Percentiles rank a stretch among this genome's conserved stretches.
Conservation (phyloP, 2,888 invertebrate species). For the Acholoe squamosa region DNA sequence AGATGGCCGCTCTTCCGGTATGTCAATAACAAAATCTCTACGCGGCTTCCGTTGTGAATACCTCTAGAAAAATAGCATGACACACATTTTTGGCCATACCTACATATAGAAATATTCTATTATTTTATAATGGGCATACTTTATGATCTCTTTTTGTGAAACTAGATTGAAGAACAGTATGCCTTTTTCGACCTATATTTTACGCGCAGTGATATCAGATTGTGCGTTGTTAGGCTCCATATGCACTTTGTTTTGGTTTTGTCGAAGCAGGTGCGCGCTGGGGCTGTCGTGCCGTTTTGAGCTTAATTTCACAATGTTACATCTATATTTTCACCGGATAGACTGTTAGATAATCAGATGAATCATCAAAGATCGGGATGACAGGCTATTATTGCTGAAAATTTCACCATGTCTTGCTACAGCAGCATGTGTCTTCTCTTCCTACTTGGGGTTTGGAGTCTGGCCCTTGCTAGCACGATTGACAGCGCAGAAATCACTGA, state of each 20-base stretch:
- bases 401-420: too few species aligned
- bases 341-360: too few species aligned
- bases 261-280: not conserved
- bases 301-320: too few species aligned
- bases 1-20: slow-evolving; percentile 60
- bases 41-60: slow-evolving; percentile 48
- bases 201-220: not conserved
- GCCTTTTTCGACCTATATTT: not conserved
- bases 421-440: slow-evolving; percentile 8
- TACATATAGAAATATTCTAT: too few species aligned
- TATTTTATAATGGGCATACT: too few species aligned
- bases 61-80: not conserved
- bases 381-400: not conserved
- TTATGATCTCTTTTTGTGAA: too few species aligned
- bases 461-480: not conserved
- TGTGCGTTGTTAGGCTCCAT: slow-evolving; percentile 48
- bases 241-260: slow-evolving; percentile 52
- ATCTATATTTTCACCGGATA: too few species aligned
- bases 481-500: not conserved
- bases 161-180: not conserved
- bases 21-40: slow-evolving; percentile 27
- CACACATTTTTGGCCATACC: too few species aligned
- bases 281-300: too few species aligned
- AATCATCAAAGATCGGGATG: not conserved
- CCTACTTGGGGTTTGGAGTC: slow-evolving; percentile 3